These are phyloP conservation scores for Phocoena phocoena DNA, from an alignment of 2,113 vertebrate species.

Conservation along the genomic window DNA sequence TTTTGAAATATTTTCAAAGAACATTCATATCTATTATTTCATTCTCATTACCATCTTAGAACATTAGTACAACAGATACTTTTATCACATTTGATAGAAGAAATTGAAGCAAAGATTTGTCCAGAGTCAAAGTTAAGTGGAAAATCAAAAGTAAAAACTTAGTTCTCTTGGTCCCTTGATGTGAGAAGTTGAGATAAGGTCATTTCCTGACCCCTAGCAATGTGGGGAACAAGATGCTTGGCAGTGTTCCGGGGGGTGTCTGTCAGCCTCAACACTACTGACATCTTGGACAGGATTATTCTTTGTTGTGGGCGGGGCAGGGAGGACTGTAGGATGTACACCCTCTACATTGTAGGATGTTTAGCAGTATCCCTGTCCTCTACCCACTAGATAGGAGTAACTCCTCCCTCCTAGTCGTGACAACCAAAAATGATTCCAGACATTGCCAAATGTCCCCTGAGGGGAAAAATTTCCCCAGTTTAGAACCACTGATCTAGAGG, in stretches of 20 bases:
- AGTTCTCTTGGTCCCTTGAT: not conserved
- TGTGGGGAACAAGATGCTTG: not conserved
- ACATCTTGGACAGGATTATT: not conserved
- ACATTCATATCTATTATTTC: not conserved
- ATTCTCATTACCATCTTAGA: not conserved
- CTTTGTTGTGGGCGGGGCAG: not conserved
- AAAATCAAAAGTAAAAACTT: not conserved
- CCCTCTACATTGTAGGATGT: not conserved
- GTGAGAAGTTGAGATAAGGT: not conserved
- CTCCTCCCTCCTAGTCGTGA: not conserved
- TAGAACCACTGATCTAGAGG: not conserved
- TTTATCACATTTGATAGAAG: not conserved
- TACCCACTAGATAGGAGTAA: not conserved
- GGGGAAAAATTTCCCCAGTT: not conserved
- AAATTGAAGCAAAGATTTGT: not conserved
- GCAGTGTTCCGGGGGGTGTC: not conserved
- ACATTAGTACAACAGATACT: not conserved
- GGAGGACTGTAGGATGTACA: not conserved
- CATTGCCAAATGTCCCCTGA: not conserved
- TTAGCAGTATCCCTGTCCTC: not conserved
- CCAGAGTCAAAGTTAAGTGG: not conserved
- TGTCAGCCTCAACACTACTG: not conserved
- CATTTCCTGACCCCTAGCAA: not conserved
- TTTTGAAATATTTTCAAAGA: constrained; percentile 32
- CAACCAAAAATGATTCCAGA: not conserved